These are phyloP conservation scores for Apis cerana DNA, from an alignment of 1,140 invertebrate species.

Conservation along the genomic window DNA sequence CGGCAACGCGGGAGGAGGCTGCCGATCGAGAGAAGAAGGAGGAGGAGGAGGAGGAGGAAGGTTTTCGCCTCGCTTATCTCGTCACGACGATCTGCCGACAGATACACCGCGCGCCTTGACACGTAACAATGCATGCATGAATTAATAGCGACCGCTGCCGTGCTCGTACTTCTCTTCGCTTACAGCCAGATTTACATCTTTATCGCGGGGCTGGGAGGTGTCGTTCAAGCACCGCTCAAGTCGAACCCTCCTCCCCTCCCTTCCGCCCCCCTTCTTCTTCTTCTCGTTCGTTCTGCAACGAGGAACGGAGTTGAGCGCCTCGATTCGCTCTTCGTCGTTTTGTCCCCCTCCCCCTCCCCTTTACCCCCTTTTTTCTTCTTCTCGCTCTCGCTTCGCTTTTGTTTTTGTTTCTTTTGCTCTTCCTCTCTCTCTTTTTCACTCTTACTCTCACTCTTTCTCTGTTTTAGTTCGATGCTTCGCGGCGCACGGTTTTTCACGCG, in stretches of 20 bases:
- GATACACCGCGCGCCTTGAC: constrained; percentile 75
- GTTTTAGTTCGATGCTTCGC: not conserved
- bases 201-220: constrained; percentile 61
- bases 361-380: too few species aligned
- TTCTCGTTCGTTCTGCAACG: not conserved
- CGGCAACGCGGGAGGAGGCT: constrained; percentile 38
- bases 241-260: constrained; percentile 1
- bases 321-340: not conserved
- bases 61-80: constrained; percentile 73
- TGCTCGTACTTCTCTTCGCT: constrained; percentile 62
- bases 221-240: constrained; percentile 36
- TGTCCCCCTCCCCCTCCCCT: too few species aligned
- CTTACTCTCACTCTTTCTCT: too few species aligned
- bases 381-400: too few species aligned
- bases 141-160: constrained; percentile 76
- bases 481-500: constrained; percentile 23
- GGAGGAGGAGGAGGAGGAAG: constrained; percentile 42
- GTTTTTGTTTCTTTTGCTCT: not conserved
- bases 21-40: constrained; percentile 56
- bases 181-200: constrained; percentile 72
- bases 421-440: too few species aligned
- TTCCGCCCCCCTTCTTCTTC: not conserved
- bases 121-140: constrained; percentile 79
- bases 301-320: too few species aligned
- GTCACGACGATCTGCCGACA: constrained; percentile 78